A percentile compares a stretch with the other conserved stretches of the same genome.
Conservation (phyloP, 1,140 invertebrate genomes). For the Drosophila ananassae region DNA sequence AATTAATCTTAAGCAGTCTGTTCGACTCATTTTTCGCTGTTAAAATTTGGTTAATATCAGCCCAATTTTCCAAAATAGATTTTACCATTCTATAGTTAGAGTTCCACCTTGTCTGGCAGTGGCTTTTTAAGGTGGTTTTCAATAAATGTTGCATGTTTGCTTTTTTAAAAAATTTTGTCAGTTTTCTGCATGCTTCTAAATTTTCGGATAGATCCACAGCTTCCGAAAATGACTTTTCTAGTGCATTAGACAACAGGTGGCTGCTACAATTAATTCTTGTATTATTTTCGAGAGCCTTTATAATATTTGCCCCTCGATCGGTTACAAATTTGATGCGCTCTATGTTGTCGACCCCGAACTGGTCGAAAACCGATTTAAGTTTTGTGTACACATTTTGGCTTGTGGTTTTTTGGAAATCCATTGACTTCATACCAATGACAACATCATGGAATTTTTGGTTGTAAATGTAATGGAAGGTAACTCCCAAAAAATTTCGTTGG, state of each 20-base stretch:
- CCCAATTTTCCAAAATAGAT: conserved; percentile 36
- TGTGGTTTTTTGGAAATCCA: no score
- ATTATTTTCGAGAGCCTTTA: conserved; percentile 22
- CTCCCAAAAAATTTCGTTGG: no score
- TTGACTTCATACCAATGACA: no score
- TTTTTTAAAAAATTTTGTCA: conserved; percentile 32
- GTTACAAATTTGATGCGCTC: conserved; percentile 26
- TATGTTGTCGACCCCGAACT: not conserved
- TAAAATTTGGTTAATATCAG: conserved; percentile 25
- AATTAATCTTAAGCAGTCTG: conserved; percentile 3
- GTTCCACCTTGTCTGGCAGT: conserved; percentile 29
- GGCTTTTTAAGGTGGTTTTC: not conserved
- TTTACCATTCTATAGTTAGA: conserved; percentile 31
- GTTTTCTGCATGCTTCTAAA: not conserved
- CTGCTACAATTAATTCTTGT: no score
- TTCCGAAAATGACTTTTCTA: no score
- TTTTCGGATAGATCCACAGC: not conserved
- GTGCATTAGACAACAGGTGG: no score
- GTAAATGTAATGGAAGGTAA: no score
- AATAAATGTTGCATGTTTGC: conserved; percentile 28
- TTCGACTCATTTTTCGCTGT: conserved; percentile 17
- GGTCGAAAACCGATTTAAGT: no score
- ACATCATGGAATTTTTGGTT: no score
- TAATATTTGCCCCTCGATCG: conserved; percentile 21
- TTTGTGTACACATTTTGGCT: no score